Percentiles rank a stretch among this genome's conserved stretches.
phyloP scores from a whole-genome alignment of 1,140 invertebrate species.

The Sycophila sp. region DNA sequence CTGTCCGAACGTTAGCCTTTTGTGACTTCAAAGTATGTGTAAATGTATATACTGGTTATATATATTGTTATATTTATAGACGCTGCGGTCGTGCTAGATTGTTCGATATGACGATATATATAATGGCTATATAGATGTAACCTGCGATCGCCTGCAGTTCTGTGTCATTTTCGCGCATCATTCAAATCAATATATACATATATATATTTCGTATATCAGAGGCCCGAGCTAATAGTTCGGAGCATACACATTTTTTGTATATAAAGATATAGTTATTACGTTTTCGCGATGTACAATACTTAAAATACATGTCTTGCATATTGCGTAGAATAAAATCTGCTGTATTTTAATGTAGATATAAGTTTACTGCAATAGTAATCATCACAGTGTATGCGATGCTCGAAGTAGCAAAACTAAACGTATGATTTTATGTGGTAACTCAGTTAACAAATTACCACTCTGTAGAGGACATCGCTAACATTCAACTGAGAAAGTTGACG shows the following conservation, averaged over 20 bases:
- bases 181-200: neutral
- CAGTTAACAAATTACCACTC: too few species aligned
- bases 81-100: neutral
- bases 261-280: constrained; percentile 6
- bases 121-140: neutral
- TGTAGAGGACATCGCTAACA: too few species aligned
- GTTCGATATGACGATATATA: neutral
- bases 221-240: too few species aligned
- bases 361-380: neutral
- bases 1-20: too few species aligned
- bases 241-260: neutral
- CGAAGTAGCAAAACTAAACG: neutral
- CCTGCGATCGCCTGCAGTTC: neutral
- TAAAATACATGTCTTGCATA: neutral
- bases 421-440: too few species aligned
- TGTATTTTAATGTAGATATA: constrained; percentile 15
- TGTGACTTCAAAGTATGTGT: too few species aligned
- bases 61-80: neutral
- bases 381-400: neutral
- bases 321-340: neutral
- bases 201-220: neutral
- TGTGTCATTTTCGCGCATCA: neutral
- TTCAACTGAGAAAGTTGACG: neutral
- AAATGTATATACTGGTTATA: neutral
- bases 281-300: neutral